phyloP scores from a whole-genome alignment of 2,113 vertebrate genomes.

The Tragelaphus scriptus region DNA sequence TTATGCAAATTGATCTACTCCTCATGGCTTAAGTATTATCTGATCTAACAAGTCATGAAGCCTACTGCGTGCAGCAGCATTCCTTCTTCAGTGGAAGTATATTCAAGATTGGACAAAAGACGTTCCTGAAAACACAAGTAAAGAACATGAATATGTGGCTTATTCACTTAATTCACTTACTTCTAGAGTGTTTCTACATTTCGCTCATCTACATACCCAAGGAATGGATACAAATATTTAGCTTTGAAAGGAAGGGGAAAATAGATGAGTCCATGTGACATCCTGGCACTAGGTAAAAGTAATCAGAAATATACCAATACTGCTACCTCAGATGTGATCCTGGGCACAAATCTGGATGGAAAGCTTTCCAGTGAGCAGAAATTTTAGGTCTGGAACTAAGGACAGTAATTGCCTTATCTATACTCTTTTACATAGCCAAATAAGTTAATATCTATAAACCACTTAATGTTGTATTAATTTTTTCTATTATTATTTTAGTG shows the following conservation, averaged over 20 bases:
- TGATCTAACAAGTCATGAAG: neutral
- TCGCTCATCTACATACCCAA: neutral
- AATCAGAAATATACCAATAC: neutral
- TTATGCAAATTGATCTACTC: neutral
- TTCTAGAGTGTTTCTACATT: neutral
- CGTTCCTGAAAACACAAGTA: neutral
- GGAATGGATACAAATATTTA: neutral
- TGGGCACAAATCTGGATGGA: neutral
- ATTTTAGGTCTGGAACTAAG: neutral
- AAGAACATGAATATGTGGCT: neutral
- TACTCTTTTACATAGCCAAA: neutral
- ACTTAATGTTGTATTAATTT: neutral
- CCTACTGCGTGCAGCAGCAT: too few relatives aligned
- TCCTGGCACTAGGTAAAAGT: neutral
- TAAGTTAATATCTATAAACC: neutral
- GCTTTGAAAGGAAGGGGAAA: neutral
- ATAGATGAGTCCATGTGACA: neutral
- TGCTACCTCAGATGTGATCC: too few relatives aligned
- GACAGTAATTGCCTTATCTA: neutral
- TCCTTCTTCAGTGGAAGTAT: neutral
- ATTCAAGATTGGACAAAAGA: neutral
- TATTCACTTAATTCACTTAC: neutral
- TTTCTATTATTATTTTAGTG: neutral
- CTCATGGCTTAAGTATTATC: neutral
- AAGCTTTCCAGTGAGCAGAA: neutral